Percentiles rank a stretch among this genome's conserved stretches.
Evolutionary conservation across 1,140 invertebrate species (phyloP).

Genomic region (Drosophila lowei): DNA sequence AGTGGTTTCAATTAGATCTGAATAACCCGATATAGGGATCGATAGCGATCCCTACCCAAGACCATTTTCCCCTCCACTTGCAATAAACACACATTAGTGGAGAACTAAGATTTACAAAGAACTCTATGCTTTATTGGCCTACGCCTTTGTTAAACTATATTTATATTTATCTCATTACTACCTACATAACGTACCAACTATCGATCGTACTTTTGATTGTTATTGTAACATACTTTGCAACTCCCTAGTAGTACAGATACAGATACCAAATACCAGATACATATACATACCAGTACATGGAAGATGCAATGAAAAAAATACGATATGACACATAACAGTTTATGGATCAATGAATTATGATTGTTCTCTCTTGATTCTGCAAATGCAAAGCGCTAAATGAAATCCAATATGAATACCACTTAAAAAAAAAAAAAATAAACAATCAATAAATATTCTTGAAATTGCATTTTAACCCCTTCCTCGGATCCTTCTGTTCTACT

Average conservation of each 20-base stretch:
- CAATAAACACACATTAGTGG: slow-evolving; percentile 13
- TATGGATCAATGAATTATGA: slow-evolving; percentile 45
- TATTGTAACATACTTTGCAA: slow-evolving; percentile 61
- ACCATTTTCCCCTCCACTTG: background rate
- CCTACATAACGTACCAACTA: slow-evolving; percentile 40
- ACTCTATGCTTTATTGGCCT: slow-evolving; percentile 44
- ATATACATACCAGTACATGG: slow-evolving; percentile 30
- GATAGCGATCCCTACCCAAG: background rate
- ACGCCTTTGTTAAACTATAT: slow-evolving; percentile 47
- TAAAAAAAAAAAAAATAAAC: slow-evolving; percentile 54
- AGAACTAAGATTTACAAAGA: slow-evolving; percentile 28
- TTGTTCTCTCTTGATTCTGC: slow-evolving; percentile 43
- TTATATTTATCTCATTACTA: slow-evolving; percentile 28
- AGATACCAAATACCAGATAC: too few relatives aligned
- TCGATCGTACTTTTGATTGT: slow-evolving; percentile 59
- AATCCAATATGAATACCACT: slow-evolving; percentile 55
- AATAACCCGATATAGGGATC: too few relatives aligned
- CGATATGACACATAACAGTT: slow-evolving; percentile 32
- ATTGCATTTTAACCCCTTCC: slow-evolving; percentile 50
- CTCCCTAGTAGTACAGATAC: slow-evolving; percentile 39
- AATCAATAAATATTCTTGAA: slow-evolving; percentile 61
- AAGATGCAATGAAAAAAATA: slow-evolving; percentile 12
- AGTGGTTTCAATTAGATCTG: slow-evolving; percentile 38
- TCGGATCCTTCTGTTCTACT: background rate
- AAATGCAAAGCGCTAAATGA: slow-evolving; percentile 46